These are phyloP conservation scores for Drosophila dives DNA, from an alignment of 2,888 invertebrate species.

Conservation along the genomic window DNA sequence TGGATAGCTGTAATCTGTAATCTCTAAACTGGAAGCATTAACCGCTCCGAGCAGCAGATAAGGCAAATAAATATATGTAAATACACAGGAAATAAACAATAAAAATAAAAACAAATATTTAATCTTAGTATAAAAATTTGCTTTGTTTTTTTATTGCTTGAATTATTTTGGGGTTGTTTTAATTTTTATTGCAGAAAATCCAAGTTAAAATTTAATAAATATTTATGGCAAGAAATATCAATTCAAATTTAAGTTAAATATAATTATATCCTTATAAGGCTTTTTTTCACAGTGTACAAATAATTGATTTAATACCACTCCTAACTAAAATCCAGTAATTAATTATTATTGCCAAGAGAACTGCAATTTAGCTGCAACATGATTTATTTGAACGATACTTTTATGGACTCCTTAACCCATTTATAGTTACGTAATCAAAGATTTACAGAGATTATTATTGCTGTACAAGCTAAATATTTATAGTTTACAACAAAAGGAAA, in stretches of 20 bases:
- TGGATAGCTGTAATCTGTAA: background rate
- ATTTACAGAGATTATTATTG: background rate
- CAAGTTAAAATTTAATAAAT: background rate
- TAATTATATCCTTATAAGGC: background rate
- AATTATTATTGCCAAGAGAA: background rate
- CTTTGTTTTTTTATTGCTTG: too few relatives aligned
- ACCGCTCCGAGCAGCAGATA: background rate
- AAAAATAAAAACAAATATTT: background rate
- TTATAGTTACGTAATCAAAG: background rate
- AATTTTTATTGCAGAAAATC: background rate
- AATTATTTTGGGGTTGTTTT: background rate
- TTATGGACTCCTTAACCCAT: background rate
- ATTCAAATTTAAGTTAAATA: background rate
- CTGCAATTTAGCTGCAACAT: background rate
- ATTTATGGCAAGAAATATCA: background rate
- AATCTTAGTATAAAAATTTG: background rate
- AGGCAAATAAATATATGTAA: background rate
- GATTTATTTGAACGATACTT: background rate
- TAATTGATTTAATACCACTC: background rate
- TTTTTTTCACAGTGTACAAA: background rate
- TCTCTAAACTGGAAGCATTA: background rate
- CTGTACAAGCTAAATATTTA: background rate
- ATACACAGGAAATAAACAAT: background rate
- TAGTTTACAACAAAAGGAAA: background rate
- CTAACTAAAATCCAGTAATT: background rate